Evolutionary conservation across 2,797 vertebrate genomes (phyloP).

Genomic region (Lagorchestes hirsutus): DNA sequence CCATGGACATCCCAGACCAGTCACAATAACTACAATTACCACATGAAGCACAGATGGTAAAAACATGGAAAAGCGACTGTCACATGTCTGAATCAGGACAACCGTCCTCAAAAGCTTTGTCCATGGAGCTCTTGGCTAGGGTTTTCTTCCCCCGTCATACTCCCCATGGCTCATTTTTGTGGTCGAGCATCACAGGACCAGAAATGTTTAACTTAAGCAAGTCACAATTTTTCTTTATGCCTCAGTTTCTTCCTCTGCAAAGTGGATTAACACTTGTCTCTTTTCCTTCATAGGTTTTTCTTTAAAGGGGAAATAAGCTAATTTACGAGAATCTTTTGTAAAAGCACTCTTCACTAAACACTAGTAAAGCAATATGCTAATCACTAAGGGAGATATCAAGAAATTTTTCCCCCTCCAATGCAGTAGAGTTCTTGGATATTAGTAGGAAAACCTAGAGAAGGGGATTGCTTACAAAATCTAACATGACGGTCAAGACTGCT

Average conservation of each 20-base stretch:
- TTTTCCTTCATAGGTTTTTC: background rate
- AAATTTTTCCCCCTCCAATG: background rate
- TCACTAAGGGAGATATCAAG: background rate
- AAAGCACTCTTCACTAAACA: background rate
- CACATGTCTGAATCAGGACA: constrained; percentile 34
- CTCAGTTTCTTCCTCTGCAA: background rate
- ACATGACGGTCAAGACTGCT: background rate
- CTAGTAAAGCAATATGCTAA: background rate
- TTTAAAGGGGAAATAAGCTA: background rate
- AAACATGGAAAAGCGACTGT: constrained; percentile 38
- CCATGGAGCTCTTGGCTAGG: background rate
- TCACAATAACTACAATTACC: constrained; percentile 61
- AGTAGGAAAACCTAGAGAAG: background rate
- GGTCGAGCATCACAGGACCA: background rate
- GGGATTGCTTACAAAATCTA: background rate
- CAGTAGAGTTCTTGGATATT: background rate
- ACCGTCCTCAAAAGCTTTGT: constrained; percentile 26
- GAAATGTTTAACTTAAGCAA: background rate
- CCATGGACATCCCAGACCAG: constrained; percentile 50
- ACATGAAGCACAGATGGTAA: constrained; percentile 35
- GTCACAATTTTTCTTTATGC: background rate
- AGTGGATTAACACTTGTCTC: background rate
- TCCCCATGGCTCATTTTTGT: constrained; percentile 14
- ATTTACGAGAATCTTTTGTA: background rate
- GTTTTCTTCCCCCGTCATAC: background rate